Evolutionary conservation across 1,140 invertebrate genomes (phyloP).

Genomic region (Apis laboriosa): DNA sequence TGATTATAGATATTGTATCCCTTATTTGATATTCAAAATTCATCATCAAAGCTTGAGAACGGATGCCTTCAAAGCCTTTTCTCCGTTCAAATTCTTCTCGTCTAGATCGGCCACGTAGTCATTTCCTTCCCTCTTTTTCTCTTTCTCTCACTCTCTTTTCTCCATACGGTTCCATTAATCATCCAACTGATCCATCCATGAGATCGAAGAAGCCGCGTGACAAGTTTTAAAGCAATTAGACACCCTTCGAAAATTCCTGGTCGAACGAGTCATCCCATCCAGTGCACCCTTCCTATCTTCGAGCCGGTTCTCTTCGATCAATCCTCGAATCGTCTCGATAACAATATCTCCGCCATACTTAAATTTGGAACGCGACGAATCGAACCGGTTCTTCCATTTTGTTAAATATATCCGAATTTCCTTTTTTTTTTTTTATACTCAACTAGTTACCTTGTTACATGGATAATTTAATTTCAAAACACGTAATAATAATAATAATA

Average conservation of each 20-base stretch:
- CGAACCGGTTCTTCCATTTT: too few species aligned
- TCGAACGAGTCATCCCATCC: slow-evolving; percentile 44
- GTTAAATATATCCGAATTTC: too few species aligned
- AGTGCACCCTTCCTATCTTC: background rate
- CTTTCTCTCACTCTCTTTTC: slow-evolving; percentile 37
- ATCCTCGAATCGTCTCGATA: background rate
- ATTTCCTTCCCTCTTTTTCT: slow-evolving; percentile 44
- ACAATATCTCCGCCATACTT: background rate
- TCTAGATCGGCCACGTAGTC: slow-evolving; percentile 49
- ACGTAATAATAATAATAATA: too few species aligned
- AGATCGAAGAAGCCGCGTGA: slow-evolving; percentile 63
- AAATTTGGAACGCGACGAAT: too few species aligned
- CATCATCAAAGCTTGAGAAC: background rate
- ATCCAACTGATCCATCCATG: slow-evolving; percentile 55
- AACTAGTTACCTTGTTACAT: too few species aligned
- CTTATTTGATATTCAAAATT: background rate
- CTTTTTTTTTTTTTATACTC: too few species aligned
- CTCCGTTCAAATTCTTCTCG: slow-evolving; percentile 7
- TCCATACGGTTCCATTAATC: slow-evolving; percentile 59
- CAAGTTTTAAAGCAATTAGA: slow-evolving; percentile 75
- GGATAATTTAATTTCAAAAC: too few species aligned
- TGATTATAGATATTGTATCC: background rate
- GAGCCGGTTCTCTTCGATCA: too few species aligned
- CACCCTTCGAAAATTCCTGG: slow-evolving; percentile 69
- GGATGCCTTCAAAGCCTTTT: background rate